phyloP scores from a whole-genome alignment of 2,113 vertebrate species.

The Salvelinus fontinalis region DNA sequence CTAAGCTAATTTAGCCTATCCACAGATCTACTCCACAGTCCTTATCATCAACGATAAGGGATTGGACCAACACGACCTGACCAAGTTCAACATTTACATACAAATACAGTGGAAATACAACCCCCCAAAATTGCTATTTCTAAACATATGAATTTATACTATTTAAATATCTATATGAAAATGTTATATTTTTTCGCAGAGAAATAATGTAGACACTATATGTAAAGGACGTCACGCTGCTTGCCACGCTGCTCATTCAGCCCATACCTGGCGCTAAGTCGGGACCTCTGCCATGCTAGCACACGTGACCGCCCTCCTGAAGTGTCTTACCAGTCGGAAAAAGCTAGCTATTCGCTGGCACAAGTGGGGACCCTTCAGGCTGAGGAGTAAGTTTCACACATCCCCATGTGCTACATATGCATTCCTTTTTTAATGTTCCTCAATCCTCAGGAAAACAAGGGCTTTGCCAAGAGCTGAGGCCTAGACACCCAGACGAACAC shows the following conservation, averaged over 20 bases:
- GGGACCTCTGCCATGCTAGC: no score
- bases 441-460: slow-evolving; percentile 16
- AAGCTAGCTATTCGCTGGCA: no score
- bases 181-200: not conserved
- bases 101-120: not conserved
- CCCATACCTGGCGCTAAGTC: no score
- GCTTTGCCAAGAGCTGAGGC: slow-evolving; percentile 12
- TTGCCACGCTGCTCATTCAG: no score
- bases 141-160: not conserved
- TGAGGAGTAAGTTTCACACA: no score
- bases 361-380: no score
- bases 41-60: slow-evolving; percentile 40
- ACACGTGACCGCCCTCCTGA: no score
- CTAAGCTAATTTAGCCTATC: not conserved
- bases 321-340: no score
- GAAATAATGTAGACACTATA: slow-evolving; percentile 10
- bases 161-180: not conserved
- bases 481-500: slow-evolving; percentile 6
- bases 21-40: not conserved
- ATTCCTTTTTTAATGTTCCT: slow-evolving; percentile 17
- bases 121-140: not conserved
- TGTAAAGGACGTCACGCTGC: no score
- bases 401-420: not conserved
- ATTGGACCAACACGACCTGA: not conserved
- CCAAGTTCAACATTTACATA: not conserved